Base-by-base conservation (phyloP, 2,888 invertebrate genomes). In the Microctonus brassicae region DNA sequence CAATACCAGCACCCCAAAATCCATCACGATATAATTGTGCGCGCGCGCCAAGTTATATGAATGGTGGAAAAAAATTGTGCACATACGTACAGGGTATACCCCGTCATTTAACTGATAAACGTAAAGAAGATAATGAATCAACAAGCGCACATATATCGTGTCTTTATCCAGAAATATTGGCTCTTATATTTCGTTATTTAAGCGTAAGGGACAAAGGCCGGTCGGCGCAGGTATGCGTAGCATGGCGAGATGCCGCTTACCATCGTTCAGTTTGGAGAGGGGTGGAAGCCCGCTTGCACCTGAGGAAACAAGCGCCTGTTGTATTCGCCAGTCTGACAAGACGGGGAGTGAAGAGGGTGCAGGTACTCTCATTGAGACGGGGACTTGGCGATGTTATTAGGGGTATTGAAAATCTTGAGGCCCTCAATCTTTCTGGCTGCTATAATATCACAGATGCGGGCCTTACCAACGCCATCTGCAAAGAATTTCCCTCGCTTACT, bases 251-350 rank as follows among this genome's bases (percentile, higher is more conserved):
- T 84, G 97, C 97, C 58, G 94, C 96, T 34, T 97, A 97, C 88
- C 94, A 95, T 81, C 94, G 96, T 80, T 94, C 94, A 52, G 97
- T 98, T 22, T 98, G 98, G 98, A 92, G 95, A 79, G 96, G 96
- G 66, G 96, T 97, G 36, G 96, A 97, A 86, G 97, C 97, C 0
- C 94, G 95, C 80, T 88, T 98, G 75, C 97, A 98, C 87, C 90
- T 98, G 63, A 91, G 95, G 75, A 91, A 94, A 79, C 93, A 96
- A 75, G 94, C 95, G 75, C 94, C 95, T 13, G 94, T 94, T 79
- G 90, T 98, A 70, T 97, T 97, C 88, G 92, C 93, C 29, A 96
- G 95, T 75, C 89, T 98, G 73, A 95, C 95, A 57, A 92, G 93
- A 78, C 91, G 97, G 66, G 97, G 97, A 78, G 96, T 98, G 75